A percentile compares a stretch with the other conserved stretches of the same genome.
These are phyloP conservation scores for Pristionchus arcanus DNA, from an alignment of 2,888 invertebrate species.

Conservation along the genomic window DNA sequence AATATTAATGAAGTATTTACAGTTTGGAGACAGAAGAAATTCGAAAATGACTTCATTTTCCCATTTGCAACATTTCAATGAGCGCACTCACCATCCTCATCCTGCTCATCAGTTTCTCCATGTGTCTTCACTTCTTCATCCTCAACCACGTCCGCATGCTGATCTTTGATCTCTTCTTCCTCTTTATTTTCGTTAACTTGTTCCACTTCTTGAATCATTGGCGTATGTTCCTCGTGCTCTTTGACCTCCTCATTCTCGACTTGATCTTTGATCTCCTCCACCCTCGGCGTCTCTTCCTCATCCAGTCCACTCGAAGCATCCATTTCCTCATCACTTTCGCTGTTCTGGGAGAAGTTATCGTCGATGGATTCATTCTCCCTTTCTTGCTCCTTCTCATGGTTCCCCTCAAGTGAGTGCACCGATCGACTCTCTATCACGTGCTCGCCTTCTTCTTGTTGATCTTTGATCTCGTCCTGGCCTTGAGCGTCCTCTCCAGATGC, in stretches of 20 bases:
- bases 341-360: background rate
- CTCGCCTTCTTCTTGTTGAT: background rate
- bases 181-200: background rate
- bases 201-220: background rate
- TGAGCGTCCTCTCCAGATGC: background rate
- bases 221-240: background rate
- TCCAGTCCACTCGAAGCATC: constrained; percentile 7
- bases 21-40: too few species aligned
- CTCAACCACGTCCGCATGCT: background rate
- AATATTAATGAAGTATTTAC: background rate
- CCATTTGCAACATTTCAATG: too few species aligned
- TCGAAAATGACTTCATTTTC: too few species aligned
- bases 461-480: background rate
- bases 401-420: background rate
- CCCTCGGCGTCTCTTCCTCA: background rate
- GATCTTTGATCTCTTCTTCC: background rate
- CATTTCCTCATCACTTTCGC: background rate
- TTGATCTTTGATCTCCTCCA: too few species aligned
- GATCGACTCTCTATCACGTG: constrained; percentile 29
- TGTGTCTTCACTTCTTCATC: background rate
- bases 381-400: background rate
- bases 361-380: background rate
- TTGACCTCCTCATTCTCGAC: too few species aligned
- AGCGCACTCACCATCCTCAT: background rate
- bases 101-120: background rate